phyloP scores from a whole-genome alignment of 2,113 vertebrate genomes.

The Siniperca chuatsi region DNA sequence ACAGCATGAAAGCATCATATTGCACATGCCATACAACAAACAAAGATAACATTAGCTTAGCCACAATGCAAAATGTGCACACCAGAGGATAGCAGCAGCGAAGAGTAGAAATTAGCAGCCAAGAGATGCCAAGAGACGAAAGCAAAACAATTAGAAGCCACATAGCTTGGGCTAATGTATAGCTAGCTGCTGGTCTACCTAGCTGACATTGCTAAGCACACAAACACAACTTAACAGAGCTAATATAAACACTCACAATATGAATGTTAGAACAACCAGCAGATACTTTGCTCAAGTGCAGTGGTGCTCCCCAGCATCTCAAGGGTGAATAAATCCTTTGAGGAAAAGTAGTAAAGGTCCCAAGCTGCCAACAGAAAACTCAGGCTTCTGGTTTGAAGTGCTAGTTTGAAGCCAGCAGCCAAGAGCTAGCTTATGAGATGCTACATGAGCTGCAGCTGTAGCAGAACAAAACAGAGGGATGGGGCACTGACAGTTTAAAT shows the following conservation, averaged over 20 bases:
- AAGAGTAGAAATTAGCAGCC: neutral
- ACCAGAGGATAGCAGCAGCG: neutral
- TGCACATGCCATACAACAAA: neutral
- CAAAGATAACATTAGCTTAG: neutral
- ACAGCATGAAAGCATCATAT: neutral
- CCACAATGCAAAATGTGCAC: neutral
- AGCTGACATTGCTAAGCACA: neutral
- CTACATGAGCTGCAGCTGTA: neutral
- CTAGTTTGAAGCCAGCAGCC: neutral
- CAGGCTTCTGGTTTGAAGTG: neutral
- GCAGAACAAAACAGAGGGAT: neutral
- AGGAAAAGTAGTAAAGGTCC: neutral
- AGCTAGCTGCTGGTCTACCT: neutral
- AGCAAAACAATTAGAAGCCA: neutral
- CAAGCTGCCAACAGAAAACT: neutral
- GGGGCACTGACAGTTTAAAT: neutral
- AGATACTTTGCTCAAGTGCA: neutral
- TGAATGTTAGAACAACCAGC: neutral
- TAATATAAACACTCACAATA: neutral
- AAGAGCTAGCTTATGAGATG: neutral
- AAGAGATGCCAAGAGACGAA: neutral
- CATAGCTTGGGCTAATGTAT: neutral
- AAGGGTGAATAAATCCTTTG: neutral
- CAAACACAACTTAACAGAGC: neutral
- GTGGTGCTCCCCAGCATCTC: neutral